Evolutionary conservation across 2,888 invertebrate genomes (phyloP).

Genomic region (Ochropleura plecta): DNA sequence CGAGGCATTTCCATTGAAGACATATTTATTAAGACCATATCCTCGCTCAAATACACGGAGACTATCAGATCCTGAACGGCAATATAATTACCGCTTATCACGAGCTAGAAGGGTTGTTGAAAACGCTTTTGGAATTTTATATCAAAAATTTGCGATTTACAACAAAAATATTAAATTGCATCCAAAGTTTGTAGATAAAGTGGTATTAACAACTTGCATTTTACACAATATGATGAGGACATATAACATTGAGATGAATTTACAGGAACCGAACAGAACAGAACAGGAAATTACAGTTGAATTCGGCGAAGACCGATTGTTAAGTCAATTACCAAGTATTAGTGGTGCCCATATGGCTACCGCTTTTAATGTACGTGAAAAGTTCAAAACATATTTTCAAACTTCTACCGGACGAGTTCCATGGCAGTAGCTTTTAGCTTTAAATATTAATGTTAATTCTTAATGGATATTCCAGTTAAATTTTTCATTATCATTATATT

Average conservation of each 20-base stretch:
- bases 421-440: slow-evolving; percentile 53
- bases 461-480: slow-evolving; percentile 49
- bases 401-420: slow-evolving; percentile 57
- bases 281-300: slow-evolving; percentile 55
- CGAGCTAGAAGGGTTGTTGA: slow-evolving; percentile 55
- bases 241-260: slow-evolving; percentile 59
- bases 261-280: slow-evolving; percentile 57
- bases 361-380: slow-evolving; percentile 56
- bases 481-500: slow-evolving; percentile 50
- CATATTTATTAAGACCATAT: no score
- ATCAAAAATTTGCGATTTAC: slow-evolving; percentile 54
- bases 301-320: slow-evolving; percentile 59
- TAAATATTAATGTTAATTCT: slow-evolving; percentile 48
- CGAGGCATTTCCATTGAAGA: slow-evolving; percentile 53
- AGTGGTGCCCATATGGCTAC: slow-evolving; percentile 50
- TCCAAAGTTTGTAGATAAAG: slow-evolving; percentile 60
- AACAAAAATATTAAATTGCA: slow-evolving; percentile 54
- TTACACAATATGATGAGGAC: slow-evolving; percentile 58
- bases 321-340: slow-evolving; percentile 57
- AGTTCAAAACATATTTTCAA: slow-evolving; percentile 58
- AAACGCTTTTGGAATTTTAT: slow-evolving; percentile 61
- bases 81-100: slow-evolving; percentile 60
- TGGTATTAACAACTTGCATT: slow-evolving; percentile 61
- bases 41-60: slow-evolving; percentile 52
- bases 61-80: slow-evolving; percentile 56